phyloP scores from a whole-genome alignment of 2,797 vertebrate genomes.

The Spatula clypeata region DNA sequence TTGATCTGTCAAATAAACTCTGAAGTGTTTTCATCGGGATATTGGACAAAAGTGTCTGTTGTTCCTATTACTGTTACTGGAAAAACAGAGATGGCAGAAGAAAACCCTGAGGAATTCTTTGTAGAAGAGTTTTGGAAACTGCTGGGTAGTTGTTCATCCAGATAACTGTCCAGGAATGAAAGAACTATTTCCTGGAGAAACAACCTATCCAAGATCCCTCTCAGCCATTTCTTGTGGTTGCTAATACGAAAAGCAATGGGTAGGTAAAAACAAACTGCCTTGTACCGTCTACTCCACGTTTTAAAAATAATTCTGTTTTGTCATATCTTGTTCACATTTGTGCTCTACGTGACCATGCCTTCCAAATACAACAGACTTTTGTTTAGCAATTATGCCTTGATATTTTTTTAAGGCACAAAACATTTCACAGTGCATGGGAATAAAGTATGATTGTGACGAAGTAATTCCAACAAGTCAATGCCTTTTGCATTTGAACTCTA shows the following conservation, averaged over 20 bases:
- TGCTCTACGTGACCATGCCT: not conserved
- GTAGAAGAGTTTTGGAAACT: not conserved
- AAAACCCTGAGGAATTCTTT: constrained; percentile 4
- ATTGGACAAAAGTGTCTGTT: constrained; percentile 3
- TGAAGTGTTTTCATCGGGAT: constrained; percentile 20
- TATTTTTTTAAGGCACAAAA: not conserved
- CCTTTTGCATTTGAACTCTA: constrained; percentile 31
- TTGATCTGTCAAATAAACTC: not conserved
- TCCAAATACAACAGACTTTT: not conserved
- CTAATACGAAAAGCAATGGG: not conserved
- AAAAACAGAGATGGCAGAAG: not conserved
- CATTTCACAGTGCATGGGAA: not conserved
- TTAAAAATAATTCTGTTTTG: not conserved
- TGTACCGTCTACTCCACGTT: not conserved
- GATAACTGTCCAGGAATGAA: not conserved
- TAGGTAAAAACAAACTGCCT: not conserved
- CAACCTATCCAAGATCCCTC: not conserved
- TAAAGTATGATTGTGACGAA: not conserved
- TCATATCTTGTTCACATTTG: not conserved
- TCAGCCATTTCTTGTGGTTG: not conserved
- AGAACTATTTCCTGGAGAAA: not conserved
- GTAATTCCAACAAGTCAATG: not conserved
- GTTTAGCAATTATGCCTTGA: not conserved
- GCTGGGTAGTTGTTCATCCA: not conserved
- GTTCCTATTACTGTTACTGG: not conserved